Base-by-base conservation (phyloP, 1,140 invertebrate species). In the Drosophila mayri region DNA sequence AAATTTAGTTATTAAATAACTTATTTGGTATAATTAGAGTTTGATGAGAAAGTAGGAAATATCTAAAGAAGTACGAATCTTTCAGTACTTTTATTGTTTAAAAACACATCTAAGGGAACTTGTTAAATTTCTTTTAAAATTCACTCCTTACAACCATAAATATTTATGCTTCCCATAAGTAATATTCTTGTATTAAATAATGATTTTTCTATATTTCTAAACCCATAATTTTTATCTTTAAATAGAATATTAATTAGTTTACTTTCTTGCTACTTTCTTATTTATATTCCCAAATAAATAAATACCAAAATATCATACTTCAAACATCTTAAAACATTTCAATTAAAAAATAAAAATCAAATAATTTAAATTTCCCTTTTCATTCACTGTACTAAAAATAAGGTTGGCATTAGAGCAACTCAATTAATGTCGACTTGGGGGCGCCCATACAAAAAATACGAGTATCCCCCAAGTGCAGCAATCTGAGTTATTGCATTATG, bases 381-480 rank as follows among this genome's bases (percentile, higher is more conserved):
- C 22, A 20, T 8, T 47, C 66, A 70, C 62, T 70, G 62, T 70
- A 67, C 32, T 49, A 71, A 59, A 50, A 37, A 47, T 59, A 72
- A 18, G 12, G 9, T 22, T 30, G 14, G 63, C 58, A 59, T 59
- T 72, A 59, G 20, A 49, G 50, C 68, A 59, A 59, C 68, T 71
- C 52, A 72, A 72, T 72, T 72, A 59, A 71, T 59, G 68, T 60
- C 66, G 66, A 72, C 67, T 71, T 43, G 67, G 54, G 30, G 70
- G 70, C 70, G 70, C 66, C 68, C 25, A 16, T 50, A 22, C 11
- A 38, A 43, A 67, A 70, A 54, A 70, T 68, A 67, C 28, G 66
- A 59, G 43, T 72, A 71, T 71, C 44, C 44, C 35, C 43, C 18
- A n/a, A 71, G 41, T 9, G 65, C 61, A 40, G 44, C 46, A 32